phyloP scores from a whole-genome alignment of 1,140 invertebrate species.

The Cydia splendana region DNA sequence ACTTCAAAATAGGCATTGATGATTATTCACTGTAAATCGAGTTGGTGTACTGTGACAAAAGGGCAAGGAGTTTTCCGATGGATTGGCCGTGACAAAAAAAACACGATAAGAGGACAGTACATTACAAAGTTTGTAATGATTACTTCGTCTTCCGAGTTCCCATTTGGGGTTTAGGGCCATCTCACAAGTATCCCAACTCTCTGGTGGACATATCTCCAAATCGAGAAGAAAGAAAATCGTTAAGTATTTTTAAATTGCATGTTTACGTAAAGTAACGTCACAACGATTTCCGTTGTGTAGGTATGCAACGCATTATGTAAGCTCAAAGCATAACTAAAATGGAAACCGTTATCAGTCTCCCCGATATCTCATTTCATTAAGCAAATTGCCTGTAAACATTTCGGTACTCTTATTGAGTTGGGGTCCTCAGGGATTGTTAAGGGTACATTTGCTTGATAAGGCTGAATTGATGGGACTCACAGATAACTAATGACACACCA shows the following conservation, averaged over 20 bases:
- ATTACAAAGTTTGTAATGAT: too few species aligned
- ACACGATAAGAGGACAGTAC: too few species aligned
- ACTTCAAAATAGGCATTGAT: too few species aligned
- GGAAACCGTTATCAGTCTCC: background rate
- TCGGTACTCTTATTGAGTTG: background rate
- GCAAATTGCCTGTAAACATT: conserved; percentile 8
- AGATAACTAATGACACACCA: conserved; percentile 16
- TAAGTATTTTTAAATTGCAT: background rate
- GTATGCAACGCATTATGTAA: background rate
- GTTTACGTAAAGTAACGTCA: background rate
- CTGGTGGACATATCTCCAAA: background rate
- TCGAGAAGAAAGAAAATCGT: background rate
- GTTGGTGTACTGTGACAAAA: too few species aligned
- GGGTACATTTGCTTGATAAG: conserved; percentile 10
- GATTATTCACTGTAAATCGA: too few species aligned
- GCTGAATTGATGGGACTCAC: background rate
- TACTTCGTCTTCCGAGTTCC: too few species aligned
- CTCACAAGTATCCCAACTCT: background rate
- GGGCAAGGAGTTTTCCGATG: too few species aligned
- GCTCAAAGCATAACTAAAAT: background rate
- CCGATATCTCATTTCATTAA: conserved; percentile 2
- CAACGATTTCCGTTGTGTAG: background rate
- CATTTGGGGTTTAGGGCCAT: too few species aligned
- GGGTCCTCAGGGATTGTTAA: background rate
- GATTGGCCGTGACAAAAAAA: too few species aligned